These are phyloP conservation scores for Nasua narica DNA, from an alignment of 2,797 vertebrate genomes.

Conservation along the genomic window DNA sequence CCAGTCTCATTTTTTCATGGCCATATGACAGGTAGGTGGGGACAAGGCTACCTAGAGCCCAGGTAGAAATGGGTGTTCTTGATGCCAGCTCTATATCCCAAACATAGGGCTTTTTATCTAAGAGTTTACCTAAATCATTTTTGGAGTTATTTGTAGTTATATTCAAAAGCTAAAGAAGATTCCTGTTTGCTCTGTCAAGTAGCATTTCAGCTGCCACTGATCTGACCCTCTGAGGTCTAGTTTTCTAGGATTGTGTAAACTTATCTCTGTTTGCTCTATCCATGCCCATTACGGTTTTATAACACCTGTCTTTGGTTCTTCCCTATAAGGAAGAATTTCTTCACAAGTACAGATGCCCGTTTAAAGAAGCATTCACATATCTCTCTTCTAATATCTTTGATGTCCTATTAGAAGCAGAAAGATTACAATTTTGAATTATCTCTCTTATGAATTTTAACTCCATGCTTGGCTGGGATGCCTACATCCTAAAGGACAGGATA, in stretches of 20 bases:
- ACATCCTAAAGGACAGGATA: not conserved
- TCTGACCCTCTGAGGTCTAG: not conserved
- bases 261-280: not conserved
- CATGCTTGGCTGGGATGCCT: not conserved
- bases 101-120: not conserved
- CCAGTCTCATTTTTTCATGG: not conserved
- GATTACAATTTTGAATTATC: not conserved
- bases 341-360: not conserved
- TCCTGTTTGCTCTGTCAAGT: not conserved
- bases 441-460: not conserved
- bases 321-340: not conserved
- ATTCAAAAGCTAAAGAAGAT: constrained; percentile 20
- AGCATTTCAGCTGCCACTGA: not conserved
- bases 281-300: not conserved
- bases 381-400: not conserved
- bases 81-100: not conserved
- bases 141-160: not conserved
- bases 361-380: not conserved
- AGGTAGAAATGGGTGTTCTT: not conserved
- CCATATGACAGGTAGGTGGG: not conserved
- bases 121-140: constrained; percentile 9
- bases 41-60: not conserved
- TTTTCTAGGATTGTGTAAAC: constrained; percentile 4
- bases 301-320: constrained; percentile 4
- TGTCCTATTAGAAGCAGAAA: not conserved